Base-by-base conservation (phyloP, 1,140 invertebrate species). In the Leptinotarsa texana region DNA sequence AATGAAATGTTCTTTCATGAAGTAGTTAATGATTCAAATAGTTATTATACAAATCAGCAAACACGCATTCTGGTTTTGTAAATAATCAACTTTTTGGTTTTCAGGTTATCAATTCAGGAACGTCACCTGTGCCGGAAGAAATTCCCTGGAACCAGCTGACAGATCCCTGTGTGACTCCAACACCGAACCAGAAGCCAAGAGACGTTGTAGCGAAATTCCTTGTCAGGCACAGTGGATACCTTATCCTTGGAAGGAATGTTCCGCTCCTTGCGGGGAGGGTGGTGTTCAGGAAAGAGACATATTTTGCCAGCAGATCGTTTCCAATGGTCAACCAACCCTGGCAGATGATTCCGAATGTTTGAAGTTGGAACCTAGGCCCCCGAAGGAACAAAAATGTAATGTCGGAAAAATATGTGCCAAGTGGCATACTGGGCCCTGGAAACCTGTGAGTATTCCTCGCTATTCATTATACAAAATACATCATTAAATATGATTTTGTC, bases 371-470 rank as follows among this genome's bases (percentile, higher is more conserved):
- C 88, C 91, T 1, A 94, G 94, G 83, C 94, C 94, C 0, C 84
- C 88, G 2, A 89, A 89, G 15, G 88, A 88, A 51, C 90, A 93
- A 82, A 86, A 89, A 73, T 98, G 96, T 83, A 95, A 95, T 83
- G 87, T 89, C 73, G 90, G 92, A 15, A 87, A 90, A 27, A 87
- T 90, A 22, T 98, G 96, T 84, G 95, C 96, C 0, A 88, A 89
- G 27, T 98, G 95, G 92, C 92, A 94, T 78, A 86, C 91, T 27
- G 95, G 92, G 72, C 92, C 93, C 6, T 98, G 95, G 95, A 92
- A 92, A 84, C 92, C 93, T 70, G 94, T 95, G 88, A 89, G 90
- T 87, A 63, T 4, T 65, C 17, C 15, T 65, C 63, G 2, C 8
- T 42, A 11, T 42, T 42, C 33, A 42, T 42, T 42, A 42, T 42